A percentile compares a stretch with the other conserved stretches of the same genome.
phyloP scores from a whole-genome alignment of 1,140 invertebrate species.

The Gyrodactylus bullatarudis region DNA sequence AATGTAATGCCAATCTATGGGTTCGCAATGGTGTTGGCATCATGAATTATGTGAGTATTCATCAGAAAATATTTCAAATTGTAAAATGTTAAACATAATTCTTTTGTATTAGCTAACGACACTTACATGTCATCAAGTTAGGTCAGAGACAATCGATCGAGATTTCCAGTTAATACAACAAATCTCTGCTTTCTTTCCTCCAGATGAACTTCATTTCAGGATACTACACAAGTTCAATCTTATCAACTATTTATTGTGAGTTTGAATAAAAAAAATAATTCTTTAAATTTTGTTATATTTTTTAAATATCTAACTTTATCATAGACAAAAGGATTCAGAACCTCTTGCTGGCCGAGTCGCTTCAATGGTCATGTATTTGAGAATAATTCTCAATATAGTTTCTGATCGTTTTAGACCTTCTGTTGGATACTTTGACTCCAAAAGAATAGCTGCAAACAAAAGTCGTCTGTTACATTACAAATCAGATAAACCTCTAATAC shows the following conservation, averaged over 20 bases:
- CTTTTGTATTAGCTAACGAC: not conserved
- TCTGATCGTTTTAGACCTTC: not conserved
- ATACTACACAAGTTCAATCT: not conserved
- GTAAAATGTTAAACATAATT: not conserved
- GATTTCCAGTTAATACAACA: constrained; percentile 3
- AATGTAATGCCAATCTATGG: not conserved
- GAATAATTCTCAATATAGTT: not conserved
- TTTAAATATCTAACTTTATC: not conserved
- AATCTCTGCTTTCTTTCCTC: not conserved
- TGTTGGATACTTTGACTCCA: not conserved
- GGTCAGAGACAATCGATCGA: not conserved
- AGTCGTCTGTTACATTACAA: not conserved
- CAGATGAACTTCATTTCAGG: not conserved
- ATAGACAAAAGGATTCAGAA: not conserved
- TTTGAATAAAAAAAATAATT: not conserved
- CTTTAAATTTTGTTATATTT: not conserved
- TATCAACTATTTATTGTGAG: not conserved
- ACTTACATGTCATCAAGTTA: not conserved
- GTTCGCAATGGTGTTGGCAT: constrained; percentile 1
- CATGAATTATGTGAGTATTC: not conserved
- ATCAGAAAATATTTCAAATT: no score
- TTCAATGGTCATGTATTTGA: not conserved
- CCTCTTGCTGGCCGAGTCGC: not conserved
- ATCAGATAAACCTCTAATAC: not conserved
- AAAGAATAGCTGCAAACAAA: not conserved